These are phyloP conservation scores for Chrysolina haemoptera DNA, from an alignment of 2,888 invertebrate genomes.

Conservation along the genomic window DNA sequence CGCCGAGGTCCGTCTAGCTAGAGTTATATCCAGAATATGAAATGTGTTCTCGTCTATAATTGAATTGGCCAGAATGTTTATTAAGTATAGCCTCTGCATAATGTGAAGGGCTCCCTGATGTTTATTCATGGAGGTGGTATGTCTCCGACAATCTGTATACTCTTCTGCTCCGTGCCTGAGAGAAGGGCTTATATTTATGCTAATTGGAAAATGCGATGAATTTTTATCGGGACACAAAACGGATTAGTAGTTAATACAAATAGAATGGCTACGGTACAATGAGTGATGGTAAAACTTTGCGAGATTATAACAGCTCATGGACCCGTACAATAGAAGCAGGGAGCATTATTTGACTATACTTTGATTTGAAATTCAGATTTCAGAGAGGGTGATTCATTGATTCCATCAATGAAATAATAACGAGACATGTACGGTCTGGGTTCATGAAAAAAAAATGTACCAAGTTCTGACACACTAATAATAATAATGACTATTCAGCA, in stretches of 20 bases:
- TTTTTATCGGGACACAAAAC: conserved; percentile 12
- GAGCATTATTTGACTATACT: neutral
- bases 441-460: too few relatives aligned
- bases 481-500: too few relatives aligned
- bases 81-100: conserved; percentile 68
- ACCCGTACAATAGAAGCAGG: neutral
- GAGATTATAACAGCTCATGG: neutral
- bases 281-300: neutral
- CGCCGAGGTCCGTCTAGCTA: conserved; percentile 47
- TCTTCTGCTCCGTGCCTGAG: conserved; percentile 36
- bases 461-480: too few relatives aligned
- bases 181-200: conserved; percentile 41
- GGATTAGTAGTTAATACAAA: conserved; percentile 13
- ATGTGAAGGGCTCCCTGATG: conserved; percentile 64
- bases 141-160: conserved; percentile 40
- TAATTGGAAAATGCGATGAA: conserved; percentile 34
- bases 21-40: conserved; percentile 65
- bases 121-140: conserved; percentile 61
- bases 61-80: conserved; percentile 69
- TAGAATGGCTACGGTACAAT: conserved; percentile 2
- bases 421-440: too few relatives aligned
- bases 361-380: neutral
- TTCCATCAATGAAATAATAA: too few relatives aligned
- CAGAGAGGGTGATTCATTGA: too few relatives aligned
- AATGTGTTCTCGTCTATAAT: conserved; percentile 65